phyloP scores from a whole-genome alignment of 2,888 invertebrate genomes.

The Ornithoptera alexandrae region DNA sequence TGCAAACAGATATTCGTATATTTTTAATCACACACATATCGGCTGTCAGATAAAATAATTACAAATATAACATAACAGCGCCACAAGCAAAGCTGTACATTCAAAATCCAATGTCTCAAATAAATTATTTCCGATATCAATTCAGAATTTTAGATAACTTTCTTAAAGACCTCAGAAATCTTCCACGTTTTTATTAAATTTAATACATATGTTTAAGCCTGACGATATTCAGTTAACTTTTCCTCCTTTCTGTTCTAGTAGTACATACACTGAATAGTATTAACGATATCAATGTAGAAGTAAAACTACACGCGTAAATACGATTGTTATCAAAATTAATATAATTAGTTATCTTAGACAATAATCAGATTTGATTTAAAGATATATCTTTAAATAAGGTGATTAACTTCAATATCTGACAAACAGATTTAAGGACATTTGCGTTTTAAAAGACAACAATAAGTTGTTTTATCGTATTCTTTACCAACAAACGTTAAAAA shows the following conservation, averaged over 20 bases:
- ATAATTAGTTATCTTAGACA: not conserved
- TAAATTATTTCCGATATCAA: too few species aligned
- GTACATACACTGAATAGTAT: too few species aligned
- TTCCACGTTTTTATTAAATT: too few species aligned
- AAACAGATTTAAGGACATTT: not conserved
- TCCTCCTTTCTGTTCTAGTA: too few species aligned
- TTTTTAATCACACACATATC: not conserved
- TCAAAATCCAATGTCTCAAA: too few species aligned
- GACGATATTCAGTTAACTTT: too few species aligned
- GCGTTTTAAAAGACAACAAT: not conserved
- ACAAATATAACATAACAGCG: not conserved
- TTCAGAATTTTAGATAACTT: not conserved
- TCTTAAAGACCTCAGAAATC: too few species aligned
- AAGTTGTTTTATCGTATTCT: not conserved
- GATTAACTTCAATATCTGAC: not conserved
- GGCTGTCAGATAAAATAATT: not conserved
- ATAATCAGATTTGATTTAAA: not conserved
- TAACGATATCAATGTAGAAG: too few species aligned
- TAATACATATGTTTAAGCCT: too few species aligned
- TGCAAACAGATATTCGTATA: conserved; percentile 46
- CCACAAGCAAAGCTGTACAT: not conserved
- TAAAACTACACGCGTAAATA: too few species aligned
- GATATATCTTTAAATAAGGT: not conserved
- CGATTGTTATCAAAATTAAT: too few species aligned
- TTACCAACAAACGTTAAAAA: too few species aligned